Evolutionary conservation across 2,888 invertebrate species (phyloP).

Genomic region (Watsonalla cultraria): DNA sequence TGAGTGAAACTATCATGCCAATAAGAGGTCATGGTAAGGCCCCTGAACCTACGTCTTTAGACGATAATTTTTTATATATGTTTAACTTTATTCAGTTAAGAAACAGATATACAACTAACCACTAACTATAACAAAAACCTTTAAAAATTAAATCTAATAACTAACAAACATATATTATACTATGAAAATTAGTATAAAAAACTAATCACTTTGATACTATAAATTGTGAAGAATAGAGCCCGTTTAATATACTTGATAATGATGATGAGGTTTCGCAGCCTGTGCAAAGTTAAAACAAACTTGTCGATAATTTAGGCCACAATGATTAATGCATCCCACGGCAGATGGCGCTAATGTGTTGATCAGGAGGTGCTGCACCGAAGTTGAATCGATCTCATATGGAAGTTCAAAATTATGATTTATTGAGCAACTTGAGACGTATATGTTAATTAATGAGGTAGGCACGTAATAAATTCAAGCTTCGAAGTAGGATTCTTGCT

Average conservation of each 20-base stretch:
- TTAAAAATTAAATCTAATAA: too few species aligned
- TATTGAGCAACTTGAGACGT: constrained; percentile 23
- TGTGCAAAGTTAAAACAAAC: constrained; percentile 44
- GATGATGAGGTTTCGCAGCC: constrained; percentile 33
- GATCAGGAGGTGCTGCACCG: constrained; percentile 12
- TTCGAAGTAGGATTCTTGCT: neutral
- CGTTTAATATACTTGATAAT: constrained; percentile 14
- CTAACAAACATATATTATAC: too few species aligned
- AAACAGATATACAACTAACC: too few species aligned
- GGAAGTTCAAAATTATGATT: constrained; percentile 29
- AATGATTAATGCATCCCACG: constrained; percentile 42
- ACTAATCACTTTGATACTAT: too few species aligned
- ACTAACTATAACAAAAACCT: too few species aligned
- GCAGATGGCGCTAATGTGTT: constrained; percentile 15
- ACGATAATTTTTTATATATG: too few species aligned
- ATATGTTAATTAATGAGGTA: constrained; percentile 16
- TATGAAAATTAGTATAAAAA: too few species aligned
- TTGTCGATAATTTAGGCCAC: constrained; percentile 34
- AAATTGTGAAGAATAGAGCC: too few species aligned
- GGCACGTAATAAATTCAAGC: neutral
- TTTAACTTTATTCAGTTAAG: too few species aligned
- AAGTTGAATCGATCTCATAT: constrained; percentile 24
- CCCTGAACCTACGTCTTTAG: too few species aligned
- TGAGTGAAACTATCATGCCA: too few species aligned
- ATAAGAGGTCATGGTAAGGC: too few species aligned